Evolutionary conservation across 2,888 invertebrate species (phyloP).

Genomic region (Latheticus oryzae): DNA sequence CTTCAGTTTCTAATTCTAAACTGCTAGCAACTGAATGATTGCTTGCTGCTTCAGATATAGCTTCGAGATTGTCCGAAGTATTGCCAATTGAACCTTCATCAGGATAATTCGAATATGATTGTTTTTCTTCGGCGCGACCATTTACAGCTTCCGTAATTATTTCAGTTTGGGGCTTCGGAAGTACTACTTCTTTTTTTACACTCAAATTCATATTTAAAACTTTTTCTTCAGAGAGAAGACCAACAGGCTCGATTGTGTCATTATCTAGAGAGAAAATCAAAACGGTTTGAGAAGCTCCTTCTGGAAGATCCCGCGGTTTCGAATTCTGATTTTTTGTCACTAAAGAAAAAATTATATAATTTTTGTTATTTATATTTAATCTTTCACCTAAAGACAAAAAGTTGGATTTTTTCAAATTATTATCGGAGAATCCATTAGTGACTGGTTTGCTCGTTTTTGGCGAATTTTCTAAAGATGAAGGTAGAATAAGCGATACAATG

Average conservation of each 20-base stretch:
- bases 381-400: slow-evolving; percentile 54
- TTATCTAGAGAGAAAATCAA: slow-evolving; percentile 75
- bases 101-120: slow-evolving; percentile 82
- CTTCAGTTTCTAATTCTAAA: slow-evolving; percentile 85
- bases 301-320: slow-evolving; percentile 40
- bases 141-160: slow-evolving; percentile 27
- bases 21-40: slow-evolving; percentile 95
- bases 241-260: slow-evolving; percentile 59
- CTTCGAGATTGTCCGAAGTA: slow-evolving; percentile 93
- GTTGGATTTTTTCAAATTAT: slow-evolving; percentile 50
- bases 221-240: slow-evolving; percentile 72
- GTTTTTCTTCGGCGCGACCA: slow-evolving; percentile 46
- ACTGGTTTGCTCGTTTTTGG: slow-evolving; percentile 49
- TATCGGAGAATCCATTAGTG: slow-evolving; percentile 43
- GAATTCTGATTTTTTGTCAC: slow-evolving; percentile 46
- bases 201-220: slow-evolving; percentile 68
- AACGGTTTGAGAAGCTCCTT: slow-evolving; percentile 64
- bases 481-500: slow-evolving; percentile 50
- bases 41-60: slow-evolving; percentile 94
- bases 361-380: neutral
- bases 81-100: slow-evolving; percentile 94
- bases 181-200: slow-evolving; percentile 47
- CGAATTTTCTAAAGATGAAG: slow-evolving; percentile 53
- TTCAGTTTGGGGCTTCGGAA: slow-evolving; percentile 38
- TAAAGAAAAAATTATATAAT: slow-evolving; percentile 28